phyloP scores from a whole-genome alignment of 2,113 vertebrate species.

The Pipra filicauda region DNA sequence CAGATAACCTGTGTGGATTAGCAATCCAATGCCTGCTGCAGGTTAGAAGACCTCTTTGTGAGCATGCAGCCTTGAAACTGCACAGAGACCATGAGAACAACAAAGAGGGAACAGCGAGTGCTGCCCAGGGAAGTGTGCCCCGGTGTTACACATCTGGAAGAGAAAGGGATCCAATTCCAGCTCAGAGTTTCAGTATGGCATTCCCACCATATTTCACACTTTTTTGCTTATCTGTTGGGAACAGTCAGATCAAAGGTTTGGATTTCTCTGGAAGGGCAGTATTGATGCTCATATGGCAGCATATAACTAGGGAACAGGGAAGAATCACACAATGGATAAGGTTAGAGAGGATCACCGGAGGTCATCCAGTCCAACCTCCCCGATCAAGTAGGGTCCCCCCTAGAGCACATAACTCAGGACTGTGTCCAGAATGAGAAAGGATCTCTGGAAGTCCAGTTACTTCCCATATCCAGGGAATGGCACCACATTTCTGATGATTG shows the following conservation, averaged over 20 bases:
- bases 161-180: not conserved
- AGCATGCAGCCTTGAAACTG: not conserved
- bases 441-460: not conserved
- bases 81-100: fast-evolving
- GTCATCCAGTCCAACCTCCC: not conserved
- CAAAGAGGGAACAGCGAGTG: fast-evolving
- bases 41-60: not conserved
- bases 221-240: not conserved
- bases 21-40: not conserved
- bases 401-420: not conserved
- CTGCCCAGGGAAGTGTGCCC: not conserved
- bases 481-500: not conserved
- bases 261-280: not conserved
- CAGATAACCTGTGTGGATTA: not conserved
- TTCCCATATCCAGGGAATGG: not conserved
- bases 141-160: not conserved
- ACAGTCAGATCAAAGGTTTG: not conserved
- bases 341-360: not conserved
- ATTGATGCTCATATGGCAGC: not conserved
- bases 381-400: not conserved
- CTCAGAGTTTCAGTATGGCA: not conserved
- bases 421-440: not conserved
- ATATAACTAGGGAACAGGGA: not conserved
- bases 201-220: not conserved
- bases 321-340: not conserved